phyloP scores from a whole-genome alignment of 2,888 invertebrate species.

The Ophion costatus region DNA sequence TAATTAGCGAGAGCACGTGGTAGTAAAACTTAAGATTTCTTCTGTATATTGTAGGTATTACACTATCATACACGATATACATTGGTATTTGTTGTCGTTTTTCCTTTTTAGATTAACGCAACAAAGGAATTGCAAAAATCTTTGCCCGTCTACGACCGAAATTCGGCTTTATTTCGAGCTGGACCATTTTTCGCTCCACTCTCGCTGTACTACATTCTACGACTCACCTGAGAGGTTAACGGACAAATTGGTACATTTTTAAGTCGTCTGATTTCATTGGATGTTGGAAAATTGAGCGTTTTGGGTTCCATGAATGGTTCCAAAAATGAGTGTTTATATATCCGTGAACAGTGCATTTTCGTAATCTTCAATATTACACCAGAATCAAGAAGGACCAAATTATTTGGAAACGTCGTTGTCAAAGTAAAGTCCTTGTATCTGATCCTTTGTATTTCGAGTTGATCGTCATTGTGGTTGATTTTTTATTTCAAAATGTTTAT shows the following conservation, averaged over 20 bases:
- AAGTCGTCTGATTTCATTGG: constrained; percentile 10
- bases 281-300: constrained; percentile 1
- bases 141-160: background rate
- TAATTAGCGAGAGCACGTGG: too few relatives aligned
- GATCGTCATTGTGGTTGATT: constrained; percentile 12
- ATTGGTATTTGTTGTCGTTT: background rate
- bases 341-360: background rate
- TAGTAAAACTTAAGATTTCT: too few relatives aligned
- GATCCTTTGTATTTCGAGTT: background rate
- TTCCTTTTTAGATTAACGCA: constrained; percentile 1
- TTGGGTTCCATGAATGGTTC: background rate
- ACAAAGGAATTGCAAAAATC: constrained; percentile 7
- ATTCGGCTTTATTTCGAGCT: constrained; percentile 11
- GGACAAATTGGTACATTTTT: constrained; percentile 18
- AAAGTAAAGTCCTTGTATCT: constrained; percentile 20
- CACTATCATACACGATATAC: background rate
- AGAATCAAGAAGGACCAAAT: background rate
- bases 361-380: constrained; percentile 6
- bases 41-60: too few relatives aligned
- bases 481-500: background rate
- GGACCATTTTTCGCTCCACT: constrained; percentile 5
- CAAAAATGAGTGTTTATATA: background rate
- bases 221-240: background rate
- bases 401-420: constrained; percentile 1
- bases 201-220: background rate